phyloP scores from a whole-genome alignment of 2,797 vertebrate species.

The Artibeus lituratus region DNA sequence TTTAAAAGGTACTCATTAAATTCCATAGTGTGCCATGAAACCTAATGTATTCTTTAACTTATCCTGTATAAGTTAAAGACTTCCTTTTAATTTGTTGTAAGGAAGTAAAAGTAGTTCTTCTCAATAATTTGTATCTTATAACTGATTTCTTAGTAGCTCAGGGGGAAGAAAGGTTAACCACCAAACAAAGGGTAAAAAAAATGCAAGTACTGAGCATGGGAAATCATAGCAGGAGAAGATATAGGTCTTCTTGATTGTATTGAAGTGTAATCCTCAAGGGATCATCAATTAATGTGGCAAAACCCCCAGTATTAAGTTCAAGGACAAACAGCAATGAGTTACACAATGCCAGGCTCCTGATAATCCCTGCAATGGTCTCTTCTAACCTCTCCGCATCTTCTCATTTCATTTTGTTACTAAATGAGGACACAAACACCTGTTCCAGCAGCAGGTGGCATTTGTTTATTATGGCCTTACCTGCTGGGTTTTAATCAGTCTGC shows the following conservation, averaged over 20 bases:
- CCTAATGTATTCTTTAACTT: not conserved
- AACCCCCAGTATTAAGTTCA: slow-evolving; percentile 75
- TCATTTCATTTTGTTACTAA: slow-evolving; percentile 83
- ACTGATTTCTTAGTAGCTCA: slow-evolving; percentile 54
- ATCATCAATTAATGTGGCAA: slow-evolving; percentile 61
- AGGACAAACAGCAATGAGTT: slow-evolving; percentile 80
- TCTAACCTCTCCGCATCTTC: slow-evolving; percentile 77
- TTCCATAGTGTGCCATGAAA: not conserved
- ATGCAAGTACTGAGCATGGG: not conserved
- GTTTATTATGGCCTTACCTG: slow-evolving; percentile 84
- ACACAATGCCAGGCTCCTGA: slow-evolving; percentile 53
- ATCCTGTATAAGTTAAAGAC: too few relatives aligned
- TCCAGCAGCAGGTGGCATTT: slow-evolving; percentile 85
- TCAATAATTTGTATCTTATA: not conserved
- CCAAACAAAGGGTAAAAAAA: not conserved
- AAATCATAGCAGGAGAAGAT: slow-evolving; percentile 48
- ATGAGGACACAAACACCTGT: slow-evolving; percentile 86
- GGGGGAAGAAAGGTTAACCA: slow-evolving; percentile 37
- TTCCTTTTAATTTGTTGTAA: not conserved
- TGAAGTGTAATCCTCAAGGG: slow-evolving; percentile 31
- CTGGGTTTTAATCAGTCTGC: slow-evolving; percentile 86
- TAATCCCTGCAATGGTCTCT: slow-evolving; percentile 76
- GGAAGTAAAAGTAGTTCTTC: not conserved
- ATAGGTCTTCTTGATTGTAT: slow-evolving; percentile 69
- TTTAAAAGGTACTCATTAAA: not conserved